These are phyloP conservation scores for Malacoctenus gilli DNA, from an alignment of 2,797 vertebrate genomes.

Conservation along the genomic window DNA sequence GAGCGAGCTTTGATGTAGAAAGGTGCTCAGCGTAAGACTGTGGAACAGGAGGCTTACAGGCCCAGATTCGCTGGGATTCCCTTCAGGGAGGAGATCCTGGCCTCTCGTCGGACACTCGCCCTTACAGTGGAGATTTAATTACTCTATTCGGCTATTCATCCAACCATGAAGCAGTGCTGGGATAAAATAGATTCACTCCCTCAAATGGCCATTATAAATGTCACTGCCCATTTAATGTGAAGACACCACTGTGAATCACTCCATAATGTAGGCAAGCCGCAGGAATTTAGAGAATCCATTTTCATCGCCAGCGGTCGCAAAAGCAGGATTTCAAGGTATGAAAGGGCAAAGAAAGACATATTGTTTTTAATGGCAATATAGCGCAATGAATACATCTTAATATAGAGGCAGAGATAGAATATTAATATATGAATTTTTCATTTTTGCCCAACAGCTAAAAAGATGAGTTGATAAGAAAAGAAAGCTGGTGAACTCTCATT, in stretches of 20 bases:
- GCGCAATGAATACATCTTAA: slow-evolving; percentile 48
- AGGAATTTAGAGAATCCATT: slow-evolving; percentile 49
- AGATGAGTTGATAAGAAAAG: slow-evolving; percentile 71
- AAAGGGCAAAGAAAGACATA: slow-evolving; percentile 46
- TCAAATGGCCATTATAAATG: slow-evolving; percentile 59
- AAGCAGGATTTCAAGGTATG: slow-evolving; percentile 38
- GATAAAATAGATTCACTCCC: slow-evolving; percentile 45
- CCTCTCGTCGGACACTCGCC: slow-evolving; percentile 63
- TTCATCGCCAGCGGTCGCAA: slow-evolving; percentile 59
- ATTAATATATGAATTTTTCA: slow-evolving; percentile 69
- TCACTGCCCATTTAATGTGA: slow-evolving; percentile 57
- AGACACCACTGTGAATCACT: slow-evolving; percentile 50
- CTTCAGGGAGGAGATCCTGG: slow-evolving; percentile 64
- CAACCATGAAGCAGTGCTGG: slow-evolving; percentile 35
- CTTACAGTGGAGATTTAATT: slow-evolving; percentile 72
- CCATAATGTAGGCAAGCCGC: slow-evolving; percentile 50
- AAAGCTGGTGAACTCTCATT: slow-evolving; percentile 63
- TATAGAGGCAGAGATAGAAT: slow-evolving; percentile 65
- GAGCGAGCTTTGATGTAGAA: slow-evolving; percentile 82
- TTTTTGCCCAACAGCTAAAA: slow-evolving; percentile 74
- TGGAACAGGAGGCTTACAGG: slow-evolving; percentile 75
- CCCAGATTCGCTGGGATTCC: slow-evolving; percentile 68
- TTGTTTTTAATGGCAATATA: slow-evolving; percentile 61
- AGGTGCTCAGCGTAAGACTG: slow-evolving; percentile 72
- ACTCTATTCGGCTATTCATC: slow-evolving; percentile 48